These are phyloP conservation scores for Drosophila truncata DNA, from an alignment of 1,140 invertebrate genomes.

Conservation along the genomic window DNA sequence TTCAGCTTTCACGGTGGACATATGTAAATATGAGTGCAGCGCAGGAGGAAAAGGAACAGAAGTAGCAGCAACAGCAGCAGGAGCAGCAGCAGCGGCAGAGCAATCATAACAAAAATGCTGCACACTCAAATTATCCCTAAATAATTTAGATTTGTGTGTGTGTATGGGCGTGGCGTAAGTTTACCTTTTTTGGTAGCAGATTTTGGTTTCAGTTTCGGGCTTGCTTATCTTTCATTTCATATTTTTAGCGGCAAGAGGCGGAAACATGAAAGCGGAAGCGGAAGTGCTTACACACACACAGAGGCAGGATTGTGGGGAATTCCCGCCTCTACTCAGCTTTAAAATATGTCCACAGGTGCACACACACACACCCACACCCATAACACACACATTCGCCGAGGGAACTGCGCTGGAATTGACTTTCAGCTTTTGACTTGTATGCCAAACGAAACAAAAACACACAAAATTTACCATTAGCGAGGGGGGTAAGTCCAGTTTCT, in stretches of 20 bases:
- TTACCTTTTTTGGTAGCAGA: constrained; percentile 39
- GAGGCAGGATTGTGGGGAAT: constrained; percentile 7
- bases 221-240: constrained; percentile 55
- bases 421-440: constrained; percentile 75
- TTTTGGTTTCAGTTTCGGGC: constrained; percentile 44
- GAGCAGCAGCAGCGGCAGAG: constrained; percentile 7
- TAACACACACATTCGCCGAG: constrained; percentile 21
- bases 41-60: not conserved
- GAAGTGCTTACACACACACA: constrained; percentile 69
- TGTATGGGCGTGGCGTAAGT: constrained; percentile 8
- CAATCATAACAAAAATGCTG: constrained; percentile 57
- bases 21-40: constrained; percentile 74
- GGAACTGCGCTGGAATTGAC: constrained; percentile 65
- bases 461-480: constrained; percentile 39
- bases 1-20: constrained; percentile 67
- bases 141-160: constrained; percentile 68
- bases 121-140: constrained; percentile 81
- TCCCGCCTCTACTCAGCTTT: constrained; percentile 56
- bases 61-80: not conserved
- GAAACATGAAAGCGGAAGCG: constrained; percentile 76
- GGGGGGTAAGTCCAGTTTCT: constrained; percentile 14
- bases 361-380: constrained; percentile 36
- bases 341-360: constrained; percentile 79
- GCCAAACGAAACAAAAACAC: constrained; percentile 67
- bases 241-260: constrained; percentile 34